These are phyloP conservation scores for Cephus pygmeus DNA, from an alignment of 2,888 invertebrate genomes.

Conservation along the genomic window DNA sequence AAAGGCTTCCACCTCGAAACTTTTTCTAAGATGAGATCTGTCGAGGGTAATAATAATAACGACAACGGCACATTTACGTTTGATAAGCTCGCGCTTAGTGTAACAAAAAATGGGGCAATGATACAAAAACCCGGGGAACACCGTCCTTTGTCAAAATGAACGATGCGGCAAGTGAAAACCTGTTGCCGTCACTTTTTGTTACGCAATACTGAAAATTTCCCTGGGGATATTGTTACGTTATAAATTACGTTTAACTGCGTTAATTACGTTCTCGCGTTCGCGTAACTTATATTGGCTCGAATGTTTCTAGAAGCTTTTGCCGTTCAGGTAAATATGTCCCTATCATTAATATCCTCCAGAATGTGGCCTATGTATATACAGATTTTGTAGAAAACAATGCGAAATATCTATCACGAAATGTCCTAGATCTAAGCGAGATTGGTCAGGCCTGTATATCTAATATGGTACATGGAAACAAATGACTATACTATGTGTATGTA, in stretches of 20 bases:
- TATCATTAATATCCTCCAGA: neutral
- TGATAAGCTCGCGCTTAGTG: neutral
- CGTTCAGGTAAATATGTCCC: neutral
- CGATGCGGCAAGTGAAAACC: neutral
- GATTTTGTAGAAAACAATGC: neutral
- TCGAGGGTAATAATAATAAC: neutral
- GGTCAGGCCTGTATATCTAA: neutral
- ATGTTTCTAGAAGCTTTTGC: neutral
- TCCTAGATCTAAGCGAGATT: constrained; percentile 9
- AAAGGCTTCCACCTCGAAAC: neutral
- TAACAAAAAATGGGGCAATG: neutral
- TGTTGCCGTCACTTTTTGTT: neutral
- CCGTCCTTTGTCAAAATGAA: neutral
- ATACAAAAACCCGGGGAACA: neutral
- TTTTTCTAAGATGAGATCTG: neutral
- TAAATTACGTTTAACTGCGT: neutral
- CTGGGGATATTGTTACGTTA: neutral
- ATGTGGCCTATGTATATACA: neutral
- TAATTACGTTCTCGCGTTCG: neutral
- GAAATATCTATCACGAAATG: neutral
- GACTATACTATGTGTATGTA: no score
- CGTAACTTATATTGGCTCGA: neutral
- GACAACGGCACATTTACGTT: neutral
- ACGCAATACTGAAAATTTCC: neutral
- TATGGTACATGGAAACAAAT: no score